Evolutionary conservation across 2,797 vertebrate genomes (phyloP), one percentile per base, ranked within the genome.

Genomic region (Periparus ater): DNA sequence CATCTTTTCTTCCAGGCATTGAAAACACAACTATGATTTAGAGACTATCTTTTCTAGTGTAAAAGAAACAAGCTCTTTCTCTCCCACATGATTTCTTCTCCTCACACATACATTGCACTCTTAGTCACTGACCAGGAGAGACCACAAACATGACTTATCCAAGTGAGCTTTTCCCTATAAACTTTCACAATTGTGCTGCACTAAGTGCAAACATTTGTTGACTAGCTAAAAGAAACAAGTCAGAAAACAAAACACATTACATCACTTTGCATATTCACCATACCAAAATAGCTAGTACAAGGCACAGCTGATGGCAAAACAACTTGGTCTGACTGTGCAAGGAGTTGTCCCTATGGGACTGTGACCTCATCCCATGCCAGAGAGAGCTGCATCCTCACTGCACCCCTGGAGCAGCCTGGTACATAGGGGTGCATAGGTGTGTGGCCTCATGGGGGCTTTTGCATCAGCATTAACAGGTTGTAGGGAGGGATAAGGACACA

Each of bases 391-490:
- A 54, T 38, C 5, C 29, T 20, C 45, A 34, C 26, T 61, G 20
- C 44, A 51, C 3, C 17, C 16, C 17, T 38, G 6, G 2, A 58
- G 23, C 67, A 79, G 11, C 17, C 63, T 62, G 26, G 6, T 38
- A 53, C 0, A 9, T 6, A n/a, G 5, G 18, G 32, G 16, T 50
- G 5, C 22, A 23, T 6, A 12, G 6, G 5, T 34, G 11, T 27
- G 40, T 17, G 48, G 22, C 19, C n/a, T 76, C 19, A 0, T 13
- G 20, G 25, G 7, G 26, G 8, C 23, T 61, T 92, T 84, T 51
- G 18, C 32, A 62, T 0, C 0, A 38, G 18, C 16, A 62, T 16
- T 42, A 44, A 12, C 0, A 2, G 15, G 8, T 23, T 48, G 9
- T 34, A 53, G 32, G 30, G 13, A 86, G 4, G 13, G 8, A 30